These are phyloP conservation scores for Parambassis ranga DNA, from an alignment of 2,797 vertebrate species.

Conservation along the genomic window DNA sequence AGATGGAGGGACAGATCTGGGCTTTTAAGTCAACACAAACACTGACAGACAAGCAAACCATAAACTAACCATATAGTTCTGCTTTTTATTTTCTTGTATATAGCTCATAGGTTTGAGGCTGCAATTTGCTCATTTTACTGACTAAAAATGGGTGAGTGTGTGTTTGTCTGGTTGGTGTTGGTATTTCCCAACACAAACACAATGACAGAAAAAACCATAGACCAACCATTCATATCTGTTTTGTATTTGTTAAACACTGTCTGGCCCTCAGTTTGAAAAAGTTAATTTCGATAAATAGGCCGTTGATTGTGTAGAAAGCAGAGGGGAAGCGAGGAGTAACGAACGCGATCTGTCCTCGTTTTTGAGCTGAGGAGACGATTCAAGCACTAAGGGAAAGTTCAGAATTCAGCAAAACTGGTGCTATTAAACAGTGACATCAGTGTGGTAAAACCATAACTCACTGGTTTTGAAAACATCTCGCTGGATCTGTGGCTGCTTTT, in stretches of 20 bases:
- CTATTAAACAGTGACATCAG: slow-evolving; percentile 73
- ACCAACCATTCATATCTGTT: slow-evolving; percentile 22
- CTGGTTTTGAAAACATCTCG: slow-evolving; percentile 60
- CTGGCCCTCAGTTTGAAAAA: slow-evolving; percentile 32
- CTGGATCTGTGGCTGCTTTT: slow-evolving; percentile 54
- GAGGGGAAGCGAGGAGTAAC: slow-evolving; percentile 23
- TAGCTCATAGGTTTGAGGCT: slow-evolving; percentile 13
- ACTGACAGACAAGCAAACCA: slow-evolving; percentile 34
- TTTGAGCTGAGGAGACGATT: slow-evolving; percentile 46
- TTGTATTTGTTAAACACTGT: slow-evolving; percentile 48
- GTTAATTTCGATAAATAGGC: slow-evolving; percentile 42
- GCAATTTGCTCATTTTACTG: slow-evolving; percentile 45
- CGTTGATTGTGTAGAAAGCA: slow-evolving; percentile 43
- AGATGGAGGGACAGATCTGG: slow-evolving; percentile 11
- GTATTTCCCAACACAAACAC: slow-evolving; percentile 47
- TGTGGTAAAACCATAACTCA: slow-evolving; percentile 61
- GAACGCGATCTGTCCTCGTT: slow-evolving; percentile 31
- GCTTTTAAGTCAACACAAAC: slow-evolving; percentile 44
- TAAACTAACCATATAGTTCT: slow-evolving; percentile 34
- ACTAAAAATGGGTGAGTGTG: slow-evolving; percentile 28
- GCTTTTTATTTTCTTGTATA: slow-evolving; percentile 57
- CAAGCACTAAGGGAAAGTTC: slow-evolving; percentile 53
- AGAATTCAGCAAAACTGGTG: slow-evolving; percentile 57
- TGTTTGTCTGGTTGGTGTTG: slow-evolving; percentile 26
- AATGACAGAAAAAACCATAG: slow-evolving; percentile 38